Evolutionary conservation across 92 coral and sea anemone species (phyloP).

Genomic region (Paramuricea clavata): DNA sequence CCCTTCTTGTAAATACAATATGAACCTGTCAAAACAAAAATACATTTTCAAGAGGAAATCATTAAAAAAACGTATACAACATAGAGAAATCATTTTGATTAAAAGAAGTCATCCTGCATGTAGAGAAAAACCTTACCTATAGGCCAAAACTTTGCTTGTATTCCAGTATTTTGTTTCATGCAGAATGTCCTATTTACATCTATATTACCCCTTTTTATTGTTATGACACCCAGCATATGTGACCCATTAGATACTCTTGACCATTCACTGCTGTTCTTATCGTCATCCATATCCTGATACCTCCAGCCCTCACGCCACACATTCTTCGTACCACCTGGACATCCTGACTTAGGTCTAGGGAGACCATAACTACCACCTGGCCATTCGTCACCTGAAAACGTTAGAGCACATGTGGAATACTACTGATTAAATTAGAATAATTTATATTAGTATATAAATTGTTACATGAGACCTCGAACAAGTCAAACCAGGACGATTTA

Average conservation of each 20-base stretch:
- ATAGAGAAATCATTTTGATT: too few species aligned
- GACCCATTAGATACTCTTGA: background rate
- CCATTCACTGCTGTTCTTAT: background rate
- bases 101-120: too few species aligned
- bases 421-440: too few species aligned
- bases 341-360: constrained; percentile 27
- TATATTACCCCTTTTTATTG: background rate
- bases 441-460: too few species aligned
- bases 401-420: too few species aligned
- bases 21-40: background rate
- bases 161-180: constrained; percentile 11
- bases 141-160: background rate
- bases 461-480: too few species aligned
- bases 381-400: constrained; percentile 16
- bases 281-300: constrained; percentile 25
- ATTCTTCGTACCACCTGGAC: constrained; percentile 1
- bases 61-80: too few species aligned
- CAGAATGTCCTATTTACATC: constrained; percentile 10
- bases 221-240: constrained; percentile 3
- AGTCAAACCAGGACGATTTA: too few species aligned
- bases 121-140: background rate
- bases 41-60: background rate
- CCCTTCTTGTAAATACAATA: constrained; percentile 38
- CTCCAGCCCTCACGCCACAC: constrained; percentile 26
- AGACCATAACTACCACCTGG: constrained; percentile 27